Conservation (phyloP, 2,113 vertebrate genomes). For the Gavia stellata region DNA sequence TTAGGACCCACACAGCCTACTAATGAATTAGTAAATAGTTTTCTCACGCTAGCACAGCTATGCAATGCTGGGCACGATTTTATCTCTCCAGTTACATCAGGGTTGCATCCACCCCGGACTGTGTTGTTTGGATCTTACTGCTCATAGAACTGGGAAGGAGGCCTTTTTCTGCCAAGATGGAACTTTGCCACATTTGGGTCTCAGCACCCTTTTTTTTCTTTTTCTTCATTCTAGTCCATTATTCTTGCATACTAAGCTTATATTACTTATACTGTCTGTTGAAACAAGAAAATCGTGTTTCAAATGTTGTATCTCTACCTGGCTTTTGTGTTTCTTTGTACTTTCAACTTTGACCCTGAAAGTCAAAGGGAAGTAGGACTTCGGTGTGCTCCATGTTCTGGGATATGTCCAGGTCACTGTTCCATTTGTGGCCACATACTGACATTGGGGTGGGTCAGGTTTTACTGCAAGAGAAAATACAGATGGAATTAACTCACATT, state of each 20-base stretch:
- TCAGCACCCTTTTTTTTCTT: neutral
- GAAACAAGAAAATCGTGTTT: neutral
- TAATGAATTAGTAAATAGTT: neutral
- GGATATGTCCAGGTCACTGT: conserved; percentile 74
- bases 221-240: neutral
- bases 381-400: conserved; percentile 69
- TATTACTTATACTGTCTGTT: neutral
- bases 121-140: neutral
- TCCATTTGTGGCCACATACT: conserved; percentile 26
- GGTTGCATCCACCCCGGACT: neutral
- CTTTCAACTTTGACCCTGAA: conserved; percentile 57
- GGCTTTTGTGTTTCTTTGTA: neutral
- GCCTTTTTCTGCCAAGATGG: neutral
- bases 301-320: neutral
- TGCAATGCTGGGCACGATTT: neutral
- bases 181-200: neutral
- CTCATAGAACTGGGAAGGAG: neutral
- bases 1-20: neutral
- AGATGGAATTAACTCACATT: neutral
- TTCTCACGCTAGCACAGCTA: neutral
- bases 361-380: conserved; percentile 72
- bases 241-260: neutral
- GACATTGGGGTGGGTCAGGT: conserved; percentile 65
- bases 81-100: neutral
- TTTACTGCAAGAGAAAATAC: conserved; percentile 61